Evolutionary conservation across 2,113 vertebrate species (phyloP).

Genomic region (Cygnus buccinator): DNA sequence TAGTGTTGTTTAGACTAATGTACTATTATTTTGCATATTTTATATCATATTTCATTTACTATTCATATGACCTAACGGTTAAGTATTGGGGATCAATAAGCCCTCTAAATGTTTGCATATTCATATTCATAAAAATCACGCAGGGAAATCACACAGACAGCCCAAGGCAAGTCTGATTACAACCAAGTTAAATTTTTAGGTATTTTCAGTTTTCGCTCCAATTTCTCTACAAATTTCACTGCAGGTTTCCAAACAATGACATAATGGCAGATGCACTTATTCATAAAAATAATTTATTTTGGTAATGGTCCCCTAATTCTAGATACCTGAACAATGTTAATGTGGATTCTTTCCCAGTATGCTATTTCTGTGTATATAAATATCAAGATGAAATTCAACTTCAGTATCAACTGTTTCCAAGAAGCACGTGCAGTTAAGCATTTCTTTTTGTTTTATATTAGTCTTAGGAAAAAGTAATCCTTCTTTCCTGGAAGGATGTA

Average conservation of each 20-base stretch:
- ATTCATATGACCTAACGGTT: slow-evolving; percentile 66
- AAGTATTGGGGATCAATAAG: slow-evolving; percentile 73
- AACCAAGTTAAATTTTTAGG: neutral
- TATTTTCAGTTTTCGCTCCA: neutral
- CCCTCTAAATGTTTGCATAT: slow-evolving; percentile 51
- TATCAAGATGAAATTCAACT: slow-evolving; percentile 35
- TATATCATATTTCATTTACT: slow-evolving; percentile 74
- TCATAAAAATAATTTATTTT: slow-evolving; percentile 35
- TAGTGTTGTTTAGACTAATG: slow-evolving; percentile 78
- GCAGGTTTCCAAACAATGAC: neutral
- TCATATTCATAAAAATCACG: neutral
- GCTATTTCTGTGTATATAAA: neutral
- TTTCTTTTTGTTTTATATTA: neutral
- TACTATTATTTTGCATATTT: slow-evolving; percentile 84
- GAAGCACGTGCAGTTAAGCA: neutral
- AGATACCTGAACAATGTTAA: neutral
- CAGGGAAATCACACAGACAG: neutral
- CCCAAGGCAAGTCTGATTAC: neutral
- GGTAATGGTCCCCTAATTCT: slow-evolving; percentile 35
- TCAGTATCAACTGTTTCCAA: slow-evolving; percentile 6
- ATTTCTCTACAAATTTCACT: slow-evolving; percentile 1
- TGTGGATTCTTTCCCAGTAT: slow-evolving; percentile 5
- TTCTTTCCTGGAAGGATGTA: neutral
- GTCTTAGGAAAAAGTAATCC: neutral
- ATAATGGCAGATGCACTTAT: neutral